Base-by-base conservation (phyloP, 2,888 invertebrate species). In the Chymomyza procnemis region DNA sequence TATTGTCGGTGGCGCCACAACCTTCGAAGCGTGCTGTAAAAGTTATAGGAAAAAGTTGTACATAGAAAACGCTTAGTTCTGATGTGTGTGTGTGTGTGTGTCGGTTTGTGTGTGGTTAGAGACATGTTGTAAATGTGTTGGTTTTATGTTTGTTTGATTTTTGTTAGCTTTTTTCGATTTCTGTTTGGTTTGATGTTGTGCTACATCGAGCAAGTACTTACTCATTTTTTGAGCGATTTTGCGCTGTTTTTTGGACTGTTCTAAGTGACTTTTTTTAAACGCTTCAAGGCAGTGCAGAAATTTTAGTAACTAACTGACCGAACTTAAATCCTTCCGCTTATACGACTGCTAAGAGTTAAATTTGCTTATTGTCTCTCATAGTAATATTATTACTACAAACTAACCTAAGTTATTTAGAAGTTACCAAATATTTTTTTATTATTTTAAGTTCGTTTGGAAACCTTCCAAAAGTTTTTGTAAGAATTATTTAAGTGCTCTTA, bases 1-100 rank as follows among this genome's bases (percentile, higher is more conserved):
- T 50, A 46, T 30, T n/a, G n/a, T n/a, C n/a, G n/a, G 46, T 50
- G 46, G 68, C 73, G 66, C 84, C 72, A 75, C 71, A 75, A 84
- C 84, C 84, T 86, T 72, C 87, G 79, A 86, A 88, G 86, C 86
- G 84, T 84, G 86, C 88, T 84, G 84, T 81, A 87, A 84, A 78
- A 71, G 75, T 83, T 69, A n/a, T n/a, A 54, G 21, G 21, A 19
- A 54, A 54, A 18, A 54, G 54, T 54, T 12, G 55, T 76, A 69
- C 67, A 69, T 78, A 56, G 73, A 66, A 73, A 78, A 81, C 77
- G 19, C 16, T 47, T 47, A n/a, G 47, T 52, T 18, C 18, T 69
- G 63, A 66, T 60, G 58, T 61, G 64, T 48, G 55, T 21, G 57
- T 21, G 18, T 66, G 61, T 21, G 19, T 54, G 18, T 14, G 6